A percentile compares a stretch with the other conserved stretches of the same genome.
Conservation (phyloP, 2,113 vertebrate genomes). For the Numida meleagris region DNA sequence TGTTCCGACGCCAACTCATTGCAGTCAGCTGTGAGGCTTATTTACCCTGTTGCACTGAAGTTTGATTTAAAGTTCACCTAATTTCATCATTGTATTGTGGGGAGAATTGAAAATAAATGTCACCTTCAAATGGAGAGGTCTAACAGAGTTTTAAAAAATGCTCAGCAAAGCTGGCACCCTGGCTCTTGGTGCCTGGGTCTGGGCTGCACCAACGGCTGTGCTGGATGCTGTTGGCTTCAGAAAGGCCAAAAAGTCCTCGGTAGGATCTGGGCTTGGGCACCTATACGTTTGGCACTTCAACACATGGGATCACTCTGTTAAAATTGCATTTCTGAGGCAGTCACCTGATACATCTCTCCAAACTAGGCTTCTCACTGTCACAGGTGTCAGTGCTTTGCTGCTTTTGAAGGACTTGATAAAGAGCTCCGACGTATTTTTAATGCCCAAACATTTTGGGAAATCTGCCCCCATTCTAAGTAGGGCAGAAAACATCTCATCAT, state of each 20-base stretch:
- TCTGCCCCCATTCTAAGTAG: conserved; percentile 45
- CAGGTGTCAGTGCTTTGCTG: neutral
- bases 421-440: neutral
- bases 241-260: neutral
- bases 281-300: fast-evolving
- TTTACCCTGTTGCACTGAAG: conserved; percentile 6
- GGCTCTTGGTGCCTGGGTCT: neutral
- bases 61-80: conserved; percentile 61
- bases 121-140: conserved; percentile 3
- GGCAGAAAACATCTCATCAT: neutral
- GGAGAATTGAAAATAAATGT: conserved; percentile 63
- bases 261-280: neutral
- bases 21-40: neutral
- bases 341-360: fast-evolving
- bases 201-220: fast-evolving
- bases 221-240: neutral
- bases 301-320: neutral
- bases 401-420: neutral
- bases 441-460: conserved; percentile 19
- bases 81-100: conserved; percentile 29
- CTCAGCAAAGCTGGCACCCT: neutral
- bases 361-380: neutral
- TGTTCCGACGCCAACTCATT: neutral
- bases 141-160: conserved; percentile 36
- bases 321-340: neutral